A percentile compares a stretch with the other conserved stretches of the same genome.
Conservation (phyloP, 2,888 invertebrate genomes). For the Acanthacorydalis orientalis region DNA sequence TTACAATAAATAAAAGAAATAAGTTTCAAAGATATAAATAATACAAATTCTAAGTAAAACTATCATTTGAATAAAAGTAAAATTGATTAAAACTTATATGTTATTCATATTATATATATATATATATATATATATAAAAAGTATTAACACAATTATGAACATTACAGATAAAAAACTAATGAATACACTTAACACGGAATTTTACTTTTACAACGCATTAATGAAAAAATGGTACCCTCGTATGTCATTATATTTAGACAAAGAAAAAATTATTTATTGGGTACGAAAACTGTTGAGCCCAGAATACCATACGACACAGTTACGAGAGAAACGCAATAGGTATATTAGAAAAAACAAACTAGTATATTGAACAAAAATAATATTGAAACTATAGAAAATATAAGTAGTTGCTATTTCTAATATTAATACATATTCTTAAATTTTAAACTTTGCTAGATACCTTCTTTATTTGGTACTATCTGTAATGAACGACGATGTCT, state of each 20-base stretch:
- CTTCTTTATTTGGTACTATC: constrained; percentile 24
- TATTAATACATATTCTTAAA: too few species aligned
- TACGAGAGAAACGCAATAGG: constrained; percentile 30
- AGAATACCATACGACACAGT: constrained; percentile 27
- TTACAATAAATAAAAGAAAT: too few species aligned
- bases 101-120: too few species aligned
- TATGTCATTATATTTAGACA: constrained; percentile 21
- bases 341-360: constrained; percentile 9
- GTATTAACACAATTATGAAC: too few species aligned
- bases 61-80: too few species aligned
- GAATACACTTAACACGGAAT: constrained; percentile 29
- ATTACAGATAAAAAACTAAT: constrained; percentile 1
- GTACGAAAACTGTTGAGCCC: constrained; percentile 29
- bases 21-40: too few species aligned
- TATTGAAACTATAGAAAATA: background rate
- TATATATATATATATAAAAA: too few species aligned
- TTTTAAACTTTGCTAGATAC: constrained; percentile 22
- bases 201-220: constrained; percentile 29
- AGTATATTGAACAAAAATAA: background rate
- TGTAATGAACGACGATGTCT: constrained; percentile 26
- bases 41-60: too few species aligned
- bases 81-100: too few species aligned
- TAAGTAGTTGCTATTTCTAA: too few species aligned
- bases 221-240: constrained; percentile 25
- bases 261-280: constrained; percentile 25